Evolutionary conservation across 2,113 vertebrate genomes (phyloP), one percentile per base, ranked within the genome.

Genomic region (Aix galericulata): DNA sequence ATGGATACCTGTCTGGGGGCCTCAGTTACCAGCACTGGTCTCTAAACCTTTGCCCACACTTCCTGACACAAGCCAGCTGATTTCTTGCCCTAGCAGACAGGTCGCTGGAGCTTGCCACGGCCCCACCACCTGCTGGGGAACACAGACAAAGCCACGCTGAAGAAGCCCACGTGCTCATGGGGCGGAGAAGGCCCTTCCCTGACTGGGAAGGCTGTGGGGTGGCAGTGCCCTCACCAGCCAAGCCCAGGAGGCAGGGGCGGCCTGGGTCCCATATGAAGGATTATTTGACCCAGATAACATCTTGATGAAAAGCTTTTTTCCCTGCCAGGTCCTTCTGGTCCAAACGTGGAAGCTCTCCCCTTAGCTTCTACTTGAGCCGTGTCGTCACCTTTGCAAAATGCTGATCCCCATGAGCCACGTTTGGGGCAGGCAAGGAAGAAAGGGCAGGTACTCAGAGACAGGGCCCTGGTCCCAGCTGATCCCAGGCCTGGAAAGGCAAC

Each of bases 131-230:
- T 46, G 67, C 66, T 38, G 8, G 34, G 58, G 48, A 86, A n/a
- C 18, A 76, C 29, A 34, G 44, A 67, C 38, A 80, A 50, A 72
- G 44, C 20, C 27, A 40, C 6, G 11, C 26, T 6, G 11, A 68
- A 17, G n/a, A 58, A 71, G 56, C 14, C 23, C 46, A 11, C 63
- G 56, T 50, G 50, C 17, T 52, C 59, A 56, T 5, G 22, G 29
- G 11, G 42, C 13, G 6, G 26, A 73, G 53, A 3, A 7, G 2
- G 1, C 52, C 46, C 52, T 60, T 60, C 1, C 0, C 42, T 26
- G n/a, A 53, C 1, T 1, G 59, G 42, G 26, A 20, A 48, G 40
- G 34, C 38, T 69, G 56, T 4, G 6, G 38, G 32, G 8, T 29
- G 29, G 21, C 50, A 46, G 53, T 32, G 7, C 21, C 29, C 42